These are phyloP conservation scores for Hylia prasina DNA, from an alignment of 2,113 vertebrate species.

Conservation along the genomic window DNA sequence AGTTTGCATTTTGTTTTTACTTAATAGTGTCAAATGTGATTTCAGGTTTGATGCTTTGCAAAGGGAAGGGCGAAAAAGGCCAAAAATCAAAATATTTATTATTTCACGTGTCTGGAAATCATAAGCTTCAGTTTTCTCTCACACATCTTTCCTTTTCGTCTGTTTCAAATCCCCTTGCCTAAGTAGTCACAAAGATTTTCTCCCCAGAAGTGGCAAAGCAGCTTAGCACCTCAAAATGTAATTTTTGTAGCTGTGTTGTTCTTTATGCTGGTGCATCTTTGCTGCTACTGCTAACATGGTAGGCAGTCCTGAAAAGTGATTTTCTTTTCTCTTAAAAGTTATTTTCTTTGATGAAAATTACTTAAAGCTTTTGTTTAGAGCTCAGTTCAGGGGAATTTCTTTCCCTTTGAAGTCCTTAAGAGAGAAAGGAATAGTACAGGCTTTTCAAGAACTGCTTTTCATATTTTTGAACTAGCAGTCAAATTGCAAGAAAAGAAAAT, in stretches of 20 bases:
- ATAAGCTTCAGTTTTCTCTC: not conserved
- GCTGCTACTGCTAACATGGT: not conserved
- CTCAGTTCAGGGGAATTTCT: not conserved
- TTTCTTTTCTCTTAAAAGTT: not conserved
- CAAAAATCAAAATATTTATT: not conserved
- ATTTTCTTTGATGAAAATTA: not conserved
- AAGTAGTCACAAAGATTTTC: not conserved
- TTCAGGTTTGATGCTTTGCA: not conserved
- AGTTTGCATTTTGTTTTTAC: not conserved
- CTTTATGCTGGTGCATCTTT: not conserved
- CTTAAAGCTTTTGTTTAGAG: not conserved
- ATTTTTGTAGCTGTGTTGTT: not conserved
- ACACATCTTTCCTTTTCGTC: not conserved
- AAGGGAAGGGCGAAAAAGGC: rapidly evolving
- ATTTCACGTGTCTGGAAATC: not conserved
- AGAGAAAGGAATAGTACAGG: not conserved
- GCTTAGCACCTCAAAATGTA: not conserved
- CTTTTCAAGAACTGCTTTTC: slow-evolving; percentile 20
- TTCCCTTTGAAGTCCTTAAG: not conserved
- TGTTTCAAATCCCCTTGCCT: not conserved
- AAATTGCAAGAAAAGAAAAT: not conserved
- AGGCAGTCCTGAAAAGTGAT: not conserved
- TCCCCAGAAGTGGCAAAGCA: not conserved
- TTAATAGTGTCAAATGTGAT: not conserved
- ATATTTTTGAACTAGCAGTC: not conserved